Evolutionary conservation across 2,888 invertebrate species (phyloP), one percentile per base, ranked within the genome.

Genomic region (Nematopogon swammerdamellus): DNA sequence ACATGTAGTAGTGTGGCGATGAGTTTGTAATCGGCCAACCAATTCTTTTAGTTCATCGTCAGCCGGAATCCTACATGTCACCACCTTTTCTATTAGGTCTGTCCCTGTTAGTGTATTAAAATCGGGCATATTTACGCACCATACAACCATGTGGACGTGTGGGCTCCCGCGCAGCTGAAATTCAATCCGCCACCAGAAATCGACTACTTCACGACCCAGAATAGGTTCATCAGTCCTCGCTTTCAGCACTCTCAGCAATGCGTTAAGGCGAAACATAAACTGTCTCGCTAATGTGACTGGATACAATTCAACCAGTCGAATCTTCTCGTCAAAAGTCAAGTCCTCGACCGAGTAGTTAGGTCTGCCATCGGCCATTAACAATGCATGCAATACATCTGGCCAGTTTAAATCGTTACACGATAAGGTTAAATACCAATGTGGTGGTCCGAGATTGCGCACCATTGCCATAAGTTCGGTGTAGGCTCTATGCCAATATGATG

Each of bases 391-490:
- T 53, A 57, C 57, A 48, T 59, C 59, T 18, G 47, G 44, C 59
- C 58, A 61, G 49, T 58, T 52, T 1, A 60, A 44, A 49, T 61
- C 58, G 50, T 61, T 60, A 43, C 53, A 54, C 44, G 44, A 55
- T 16, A 53, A 58, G 55, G 48, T 54, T 14, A 49, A n/a, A 29
- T 48, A 52, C 48, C 42, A 52, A 14, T 48, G 47, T 11, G 25
- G 25, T 25, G 25, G 25, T 1, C 51, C 49, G 20, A 51, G 20
- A 29, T 49, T 49, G 11, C 48, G 44, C 25, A 16, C 51, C 52
- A 36, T 47, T 3, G 47, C 44, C n/a, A 50, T 4, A 2, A 50
- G 47, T 10, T 50, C 50, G 3, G 29, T 50, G 20, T 29, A 47
- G 2, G 50, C 43, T 20, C 20, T 47, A 20, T 47, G 50, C 50